Conservation (phyloP, 64 coral and sea anemone genomes). For the Exaiptasia diaphana region DNA sequence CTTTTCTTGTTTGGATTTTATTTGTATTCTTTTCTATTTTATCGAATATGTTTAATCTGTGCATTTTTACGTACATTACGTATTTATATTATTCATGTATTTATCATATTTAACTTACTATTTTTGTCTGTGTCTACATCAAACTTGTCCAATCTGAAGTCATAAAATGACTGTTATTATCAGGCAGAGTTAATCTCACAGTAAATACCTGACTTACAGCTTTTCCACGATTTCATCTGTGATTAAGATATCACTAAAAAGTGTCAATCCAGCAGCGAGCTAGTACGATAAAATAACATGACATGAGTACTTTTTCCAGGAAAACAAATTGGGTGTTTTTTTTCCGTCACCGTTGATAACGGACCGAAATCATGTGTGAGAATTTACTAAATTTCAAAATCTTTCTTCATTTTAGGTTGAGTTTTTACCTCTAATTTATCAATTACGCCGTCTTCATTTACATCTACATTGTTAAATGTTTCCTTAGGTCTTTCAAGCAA, state of each 20-base stretch:
- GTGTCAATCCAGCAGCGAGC: not conserved
- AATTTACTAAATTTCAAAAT: not conserved
- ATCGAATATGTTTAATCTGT: not conserved
- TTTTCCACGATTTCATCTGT: not conserved
- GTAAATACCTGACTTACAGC: not conserved
- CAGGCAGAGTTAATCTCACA: not conserved
- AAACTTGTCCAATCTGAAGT: constrained; percentile 1
- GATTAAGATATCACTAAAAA: not conserved
- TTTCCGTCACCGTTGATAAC: not conserved
- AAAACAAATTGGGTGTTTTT: not conserved
- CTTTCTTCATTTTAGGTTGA: not conserved
- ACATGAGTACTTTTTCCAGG: not conserved
- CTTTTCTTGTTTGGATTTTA: not conserved
- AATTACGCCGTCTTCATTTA: not conserved
- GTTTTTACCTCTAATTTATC: constrained; percentile 6
- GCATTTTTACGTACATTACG: not conserved
- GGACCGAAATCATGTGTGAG: not conserved
- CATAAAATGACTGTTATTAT: not conserved
- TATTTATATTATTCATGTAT: not conserved
- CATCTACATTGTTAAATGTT: not conserved
- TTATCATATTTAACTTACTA: constrained; percentile 6
- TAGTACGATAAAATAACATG: not conserved
- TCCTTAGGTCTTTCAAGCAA: not conserved
- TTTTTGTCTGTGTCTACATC: constrained; percentile 33
- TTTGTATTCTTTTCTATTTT: not conserved